A percentile compares a stretch with the other conserved stretches of the same genome.
Conservation (phyloP, 2,113 vertebrate species). For the Cavia aperea region DNA sequence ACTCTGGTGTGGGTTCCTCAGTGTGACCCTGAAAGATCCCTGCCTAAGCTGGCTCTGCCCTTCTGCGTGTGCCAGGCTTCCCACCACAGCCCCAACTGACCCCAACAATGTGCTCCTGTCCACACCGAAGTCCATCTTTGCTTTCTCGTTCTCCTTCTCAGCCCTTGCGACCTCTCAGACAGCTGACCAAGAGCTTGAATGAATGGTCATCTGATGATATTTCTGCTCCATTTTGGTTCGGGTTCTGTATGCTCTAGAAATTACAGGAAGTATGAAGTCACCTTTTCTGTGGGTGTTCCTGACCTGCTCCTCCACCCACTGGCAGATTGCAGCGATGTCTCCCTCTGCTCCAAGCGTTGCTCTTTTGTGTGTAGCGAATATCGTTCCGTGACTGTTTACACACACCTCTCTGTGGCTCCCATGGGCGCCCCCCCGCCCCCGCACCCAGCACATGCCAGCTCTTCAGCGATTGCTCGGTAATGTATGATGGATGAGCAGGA, state of each 20-base stretch:
- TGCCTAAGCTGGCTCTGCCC: neutral
- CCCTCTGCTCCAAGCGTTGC: neutral
- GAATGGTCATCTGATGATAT: neutral
- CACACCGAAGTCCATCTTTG: neutral
- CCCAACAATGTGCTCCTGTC: neutral
- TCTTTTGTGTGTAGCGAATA: neutral
- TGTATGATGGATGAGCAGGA: neutral
- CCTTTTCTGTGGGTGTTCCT: neutral
- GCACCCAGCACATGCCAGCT: neutral
- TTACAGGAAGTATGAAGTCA: neutral
- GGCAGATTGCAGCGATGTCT: neutral
- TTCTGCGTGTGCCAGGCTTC: neutral
- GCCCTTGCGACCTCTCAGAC: neutral
- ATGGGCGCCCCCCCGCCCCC: neutral
- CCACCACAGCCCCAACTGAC: neutral
- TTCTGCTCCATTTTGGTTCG: neutral
- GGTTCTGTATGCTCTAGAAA: neutral
- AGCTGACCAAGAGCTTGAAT: neutral
- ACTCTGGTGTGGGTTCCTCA: neutral
- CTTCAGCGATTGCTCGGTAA: neutral
- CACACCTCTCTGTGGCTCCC: neutral
- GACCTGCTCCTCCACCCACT: neutral
- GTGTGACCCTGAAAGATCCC: neutral
- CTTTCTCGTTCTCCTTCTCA: neutral
- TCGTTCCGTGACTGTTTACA: neutral